These are phyloP conservation scores for Meloidogyne floridensis DNA, from an alignment of 1,140 invertebrate species.

Conservation along the genomic window DNA sequence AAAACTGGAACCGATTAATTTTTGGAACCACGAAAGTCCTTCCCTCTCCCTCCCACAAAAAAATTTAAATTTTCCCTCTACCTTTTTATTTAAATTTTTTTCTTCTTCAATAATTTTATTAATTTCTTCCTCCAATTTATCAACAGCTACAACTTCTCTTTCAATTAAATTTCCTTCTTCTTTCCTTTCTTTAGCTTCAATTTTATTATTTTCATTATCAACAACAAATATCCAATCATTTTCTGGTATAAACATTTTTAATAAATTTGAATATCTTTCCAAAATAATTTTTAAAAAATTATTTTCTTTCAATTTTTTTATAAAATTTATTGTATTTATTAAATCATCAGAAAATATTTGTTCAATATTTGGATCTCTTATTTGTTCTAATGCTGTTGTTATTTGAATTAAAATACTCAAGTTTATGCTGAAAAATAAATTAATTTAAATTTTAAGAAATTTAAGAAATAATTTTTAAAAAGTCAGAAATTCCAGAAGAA, in stretches of 20 bases:
- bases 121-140: not conserved
- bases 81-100: not conserved
- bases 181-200: not conserved
- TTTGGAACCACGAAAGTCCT: too few species aligned
- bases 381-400: slow-evolving; percentile 1
- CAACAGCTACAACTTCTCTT: not conserved
- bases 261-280: not conserved
- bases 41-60: too few species aligned
- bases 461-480: not conserved
- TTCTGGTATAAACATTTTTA: slow-evolving; percentile 9
- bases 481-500: not conserved
- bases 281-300: slow-evolving; percentile 7
- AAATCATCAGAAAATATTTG: slow-evolving; percentile 7
- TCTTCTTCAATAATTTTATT: not conserved
- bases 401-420: slow-evolving; percentile 8
- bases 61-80: not conserved
- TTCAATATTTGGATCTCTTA: slow-evolving; percentile 10
- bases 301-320: not conserved
- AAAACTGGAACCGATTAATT: too few species aligned
- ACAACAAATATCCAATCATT: slow-evolving; percentile 17
- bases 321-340: slow-evolving; percentile 11
- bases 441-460: not conserved
- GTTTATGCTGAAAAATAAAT: not conserved
- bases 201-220: not conserved
- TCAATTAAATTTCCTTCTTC: not conserved